Conservation (phyloP, 2,888 invertebrate species). For the Acanthococcus lagerstroemiae region DNA sequence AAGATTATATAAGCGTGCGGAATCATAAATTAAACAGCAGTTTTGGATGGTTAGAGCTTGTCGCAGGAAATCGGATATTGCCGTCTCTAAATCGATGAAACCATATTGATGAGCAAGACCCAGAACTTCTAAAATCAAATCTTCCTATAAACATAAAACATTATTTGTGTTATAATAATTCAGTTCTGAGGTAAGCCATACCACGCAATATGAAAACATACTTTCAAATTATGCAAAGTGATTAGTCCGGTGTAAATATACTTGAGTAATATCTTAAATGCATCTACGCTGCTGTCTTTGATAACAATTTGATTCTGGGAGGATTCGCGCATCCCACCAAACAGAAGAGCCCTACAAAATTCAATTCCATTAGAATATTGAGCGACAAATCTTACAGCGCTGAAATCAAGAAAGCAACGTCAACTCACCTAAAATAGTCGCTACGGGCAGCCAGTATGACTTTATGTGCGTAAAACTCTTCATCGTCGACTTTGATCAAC, state of each 20-base stretch:
- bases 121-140: constrained; percentile 48
- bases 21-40: constrained; percentile 89
- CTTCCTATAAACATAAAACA: constrained; percentile 35
- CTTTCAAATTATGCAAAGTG: constrained; percentile 51
- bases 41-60: constrained; percentile 78
- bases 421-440: constrained; percentile 81
- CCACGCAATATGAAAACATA: no score
- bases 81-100: constrained; percentile 78
- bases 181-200: no score
- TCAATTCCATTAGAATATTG: neutral
- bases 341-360: constrained; percentile 46
- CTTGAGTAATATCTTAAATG: constrained; percentile 79
- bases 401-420: neutral
- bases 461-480: constrained; percentile 57
- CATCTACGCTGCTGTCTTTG: constrained; percentile 68
- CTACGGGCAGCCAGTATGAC: constrained; percentile 89
- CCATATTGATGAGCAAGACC: constrained; percentile 91
- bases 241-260: constrained; percentile 88
- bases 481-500: constrained; percentile 71
- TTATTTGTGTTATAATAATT: neutral
- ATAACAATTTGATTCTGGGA: constrained; percentile 71
- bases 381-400: neutral
- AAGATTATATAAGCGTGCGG: constrained; percentile 63
- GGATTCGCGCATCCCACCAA: constrained; percentile 53
- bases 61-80: constrained; percentile 86